A percentile compares a stretch with the other conserved stretches of the same genome.
phyloP scores from a whole-genome alignment of 2,113 vertebrate genomes.

The Strix aluco region DNA sequence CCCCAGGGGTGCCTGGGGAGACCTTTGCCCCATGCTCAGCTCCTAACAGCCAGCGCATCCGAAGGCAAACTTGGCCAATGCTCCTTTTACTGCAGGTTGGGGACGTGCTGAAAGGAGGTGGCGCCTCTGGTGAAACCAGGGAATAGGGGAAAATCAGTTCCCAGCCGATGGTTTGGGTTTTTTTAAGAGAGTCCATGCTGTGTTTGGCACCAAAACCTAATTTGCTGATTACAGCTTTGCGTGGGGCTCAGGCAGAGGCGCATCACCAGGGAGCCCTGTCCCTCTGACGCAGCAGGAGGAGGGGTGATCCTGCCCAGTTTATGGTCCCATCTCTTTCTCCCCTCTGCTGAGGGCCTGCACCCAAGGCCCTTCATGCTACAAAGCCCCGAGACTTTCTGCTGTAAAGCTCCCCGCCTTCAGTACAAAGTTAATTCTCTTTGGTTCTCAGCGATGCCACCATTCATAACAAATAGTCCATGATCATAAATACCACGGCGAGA shows the following conservation, averaged over 20 bases:
- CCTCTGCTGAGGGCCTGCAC: not conserved
- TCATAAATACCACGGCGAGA: conserved; percentile 37
- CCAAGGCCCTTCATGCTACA: not conserved
- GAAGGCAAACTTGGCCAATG: fast-evolving
- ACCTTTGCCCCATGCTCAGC: not conserved
- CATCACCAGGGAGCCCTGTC: not conserved
- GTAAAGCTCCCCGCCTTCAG: not conserved
- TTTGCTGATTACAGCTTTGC: not conserved
- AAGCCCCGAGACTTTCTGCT: not conserved
- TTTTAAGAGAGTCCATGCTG: not conserved
- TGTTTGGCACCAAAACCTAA: not conserved
- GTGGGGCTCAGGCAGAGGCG: not conserved
- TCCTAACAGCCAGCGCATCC: no score
- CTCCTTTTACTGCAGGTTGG: not conserved
- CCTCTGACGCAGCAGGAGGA: not conserved
- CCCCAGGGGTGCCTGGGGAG: fast-evolving
- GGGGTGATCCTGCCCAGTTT: not conserved
- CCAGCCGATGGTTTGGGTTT: not conserved
- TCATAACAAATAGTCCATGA: not conserved
- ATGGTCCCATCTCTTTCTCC: not conserved
- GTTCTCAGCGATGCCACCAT: not conserved
- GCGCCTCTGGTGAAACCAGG: not conserved
- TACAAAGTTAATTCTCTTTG: not conserved
- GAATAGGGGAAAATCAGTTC: not conserved
- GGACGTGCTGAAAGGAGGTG: not conserved